Conservation (phyloP, 92 coral and sea anemone genomes). For the Scolanthus callimorphus region DNA sequence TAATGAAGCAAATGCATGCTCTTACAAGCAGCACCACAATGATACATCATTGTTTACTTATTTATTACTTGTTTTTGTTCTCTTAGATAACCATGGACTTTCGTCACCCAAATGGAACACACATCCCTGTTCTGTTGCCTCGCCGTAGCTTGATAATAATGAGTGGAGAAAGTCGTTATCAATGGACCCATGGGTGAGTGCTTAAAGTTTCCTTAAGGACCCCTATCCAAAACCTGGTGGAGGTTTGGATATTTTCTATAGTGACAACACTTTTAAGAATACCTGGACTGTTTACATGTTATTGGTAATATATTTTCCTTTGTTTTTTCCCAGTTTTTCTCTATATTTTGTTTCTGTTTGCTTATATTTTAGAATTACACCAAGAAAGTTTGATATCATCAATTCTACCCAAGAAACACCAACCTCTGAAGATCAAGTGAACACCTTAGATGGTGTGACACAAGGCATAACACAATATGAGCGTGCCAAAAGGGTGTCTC, state of each 20-base stretch:
- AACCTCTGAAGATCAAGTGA: slow-evolving; percentile 8
- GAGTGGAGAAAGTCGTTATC: slow-evolving; percentile 93
- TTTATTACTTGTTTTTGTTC: too few relatives aligned
- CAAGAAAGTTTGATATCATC: slow-evolving; percentile 87
- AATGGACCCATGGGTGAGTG: slow-evolving; percentile 99
- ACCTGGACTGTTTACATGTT: too few relatives aligned
- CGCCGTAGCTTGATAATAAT: slow-evolving; percentile 85
- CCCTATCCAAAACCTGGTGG: too few relatives aligned
- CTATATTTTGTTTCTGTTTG: too few relatives aligned
- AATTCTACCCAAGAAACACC: slow-evolving; percentile 1
- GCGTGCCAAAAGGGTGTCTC: slow-evolving; percentile 73
- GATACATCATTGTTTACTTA: too few relatives aligned
- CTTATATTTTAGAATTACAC: slow-evolving; percentile 98
- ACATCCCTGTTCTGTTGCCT: slow-evolving; percentile 74
- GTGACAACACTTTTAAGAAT: too few relatives aligned
- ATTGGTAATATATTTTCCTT: too few relatives aligned
- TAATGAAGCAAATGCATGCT: too few relatives aligned
- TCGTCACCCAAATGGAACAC: slow-evolving; percentile 91
- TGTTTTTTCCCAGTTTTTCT: too few relatives aligned
- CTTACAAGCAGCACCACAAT: too few relatives aligned
- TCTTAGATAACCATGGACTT: slow-evolving; percentile 89
- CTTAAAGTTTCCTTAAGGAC: too few relatives aligned
- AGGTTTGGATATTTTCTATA: too few relatives aligned
- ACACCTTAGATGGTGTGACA: slow-evolving; percentile 9
- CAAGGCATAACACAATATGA: slow-evolving; percentile 72